Base-by-base conservation (phyloP, 2,888 invertebrate genomes). In the Brachyptera putata region DNA sequence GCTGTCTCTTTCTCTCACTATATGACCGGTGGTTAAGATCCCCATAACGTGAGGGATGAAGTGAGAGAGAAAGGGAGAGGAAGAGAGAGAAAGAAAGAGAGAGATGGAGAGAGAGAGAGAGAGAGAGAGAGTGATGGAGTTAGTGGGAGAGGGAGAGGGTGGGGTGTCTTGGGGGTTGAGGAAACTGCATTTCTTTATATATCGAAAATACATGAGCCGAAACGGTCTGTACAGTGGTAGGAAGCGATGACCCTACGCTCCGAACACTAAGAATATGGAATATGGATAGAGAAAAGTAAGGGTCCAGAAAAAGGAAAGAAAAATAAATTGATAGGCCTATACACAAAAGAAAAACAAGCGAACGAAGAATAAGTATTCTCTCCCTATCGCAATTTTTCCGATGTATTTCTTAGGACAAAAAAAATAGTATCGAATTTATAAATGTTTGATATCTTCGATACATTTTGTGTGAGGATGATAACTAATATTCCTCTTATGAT, bases 281-380 rank as follows among this genome's bases (percentile, higher is more conserved):
- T 60, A 49, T 57, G 49, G 56, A 57, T 39, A 37, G 37, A 39
- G 34, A 59, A 37, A 37, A 14, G 13, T 5, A 11, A 16, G 30
- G n/a, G 37, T n/a, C n/a, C 36, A 18, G 60, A 48, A 43, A 36
- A 48, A 60, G 22, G 46, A 26, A 26, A 57, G 57, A 25, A 56
- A 60, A 60, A 60, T 60, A 57, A 57, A 57, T 56, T 57, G 60
- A 57, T 60, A 39, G 48, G 55, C n/a, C 55, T 46, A 46, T 36
- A 53, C 53, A 53, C 53, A 53, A 53, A 49, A 53, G 53, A 36
- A 53, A 43, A 53, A 53, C 53, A 53, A 36, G 36, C 34, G 53
- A 16, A 53, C 30, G 53, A 53, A 43, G 18, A 53, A 53, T 36
- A 53, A 53, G 46, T 34, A 21, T 30, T 34, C 53, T 36, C 53